Evolutionary conservation across 2,113 vertebrate species (phyloP).

Genomic region (Ursus arctos): DNA sequence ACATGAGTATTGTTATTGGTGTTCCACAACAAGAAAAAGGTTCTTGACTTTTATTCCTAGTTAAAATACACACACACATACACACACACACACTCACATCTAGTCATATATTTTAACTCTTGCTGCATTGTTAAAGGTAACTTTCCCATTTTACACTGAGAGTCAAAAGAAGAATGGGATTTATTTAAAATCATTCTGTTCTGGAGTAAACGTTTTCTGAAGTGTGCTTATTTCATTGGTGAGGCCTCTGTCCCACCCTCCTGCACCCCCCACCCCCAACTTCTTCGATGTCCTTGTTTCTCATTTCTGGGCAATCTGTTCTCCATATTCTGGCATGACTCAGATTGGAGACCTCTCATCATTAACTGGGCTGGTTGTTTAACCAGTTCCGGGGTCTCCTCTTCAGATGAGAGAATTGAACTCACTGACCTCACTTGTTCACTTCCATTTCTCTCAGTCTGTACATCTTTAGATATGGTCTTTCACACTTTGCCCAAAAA

Average conservation of each 20-base stretch:
- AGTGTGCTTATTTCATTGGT: background rate
- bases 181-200: slow-evolving; percentile 35
- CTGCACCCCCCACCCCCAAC: background rate
- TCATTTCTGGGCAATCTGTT: background rate
- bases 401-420: background rate
- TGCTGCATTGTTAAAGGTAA: background rate
- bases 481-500: background rate
- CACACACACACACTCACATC: background rate
- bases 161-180: slow-evolving; percentile 42
- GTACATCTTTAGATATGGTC: background rate
- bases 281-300: background rate
- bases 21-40: background rate
- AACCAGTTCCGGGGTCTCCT: background rate
- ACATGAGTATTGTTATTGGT: background rate
- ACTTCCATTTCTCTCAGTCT: background rate
- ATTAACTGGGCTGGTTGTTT: background rate
- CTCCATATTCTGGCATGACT: background rate
- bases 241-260: background rate
- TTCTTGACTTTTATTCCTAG: background rate
- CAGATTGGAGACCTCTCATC: background rate
- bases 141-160: background rate
- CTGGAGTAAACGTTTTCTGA: slow-evolving; percentile 17
- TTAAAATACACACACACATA: background rate
- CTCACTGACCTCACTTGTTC: background rate
- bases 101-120: background rate